Evolutionary conservation across 1,140 invertebrate species (phyloP), one percentile per base, ranked within the genome.

Genomic region (Drosophila pseudoananassae): DNA sequence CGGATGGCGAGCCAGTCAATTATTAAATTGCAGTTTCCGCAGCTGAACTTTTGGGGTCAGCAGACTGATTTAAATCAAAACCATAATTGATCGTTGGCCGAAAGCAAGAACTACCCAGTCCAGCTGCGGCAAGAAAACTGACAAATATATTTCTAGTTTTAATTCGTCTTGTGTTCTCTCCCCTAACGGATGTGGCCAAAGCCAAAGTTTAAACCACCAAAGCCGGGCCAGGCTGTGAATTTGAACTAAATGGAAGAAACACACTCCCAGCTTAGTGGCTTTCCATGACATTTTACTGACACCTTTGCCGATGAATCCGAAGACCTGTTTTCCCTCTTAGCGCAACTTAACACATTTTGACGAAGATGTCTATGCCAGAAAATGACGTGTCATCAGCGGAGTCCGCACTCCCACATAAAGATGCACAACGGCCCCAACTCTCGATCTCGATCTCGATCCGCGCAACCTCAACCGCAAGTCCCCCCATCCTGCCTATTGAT

Each of bases 11-110:
- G 65, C 71, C 71, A 77, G 64, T 82, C 85, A 91, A 90, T 91
- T 91, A 91, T 91, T 91, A 91, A 91, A 91, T 91, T 91, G 90
- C 85, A 91, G 90, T 91, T 91, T 91, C 90, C 90, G 82, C 75
- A 87, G 90, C 80, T 91, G 90, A 91, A 91, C 90, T 91, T 87
- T 91, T 87, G 79, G 89, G 66, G 90, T 91, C 90, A 91, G 76
- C 83, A 83, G 78, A 88, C 81, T 85, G 90, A 91, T 91, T 91
- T 91, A 91, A 91, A 91, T 91, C 90, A 91, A 91, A 88, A 54
- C 75, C 72, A 77, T 91, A 91, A 91, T 91, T 91, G 85, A 87
- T 82, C 80, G 64, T 73, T 68, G 65, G n/a, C 70, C 58, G 70
- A 52, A 60, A 78, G 47, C 53, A 49, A 59, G 55, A 59, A 64